phyloP scores from a whole-genome alignment of 2,888 invertebrate species.

The Branchipolynoe longqiensis region DNA sequence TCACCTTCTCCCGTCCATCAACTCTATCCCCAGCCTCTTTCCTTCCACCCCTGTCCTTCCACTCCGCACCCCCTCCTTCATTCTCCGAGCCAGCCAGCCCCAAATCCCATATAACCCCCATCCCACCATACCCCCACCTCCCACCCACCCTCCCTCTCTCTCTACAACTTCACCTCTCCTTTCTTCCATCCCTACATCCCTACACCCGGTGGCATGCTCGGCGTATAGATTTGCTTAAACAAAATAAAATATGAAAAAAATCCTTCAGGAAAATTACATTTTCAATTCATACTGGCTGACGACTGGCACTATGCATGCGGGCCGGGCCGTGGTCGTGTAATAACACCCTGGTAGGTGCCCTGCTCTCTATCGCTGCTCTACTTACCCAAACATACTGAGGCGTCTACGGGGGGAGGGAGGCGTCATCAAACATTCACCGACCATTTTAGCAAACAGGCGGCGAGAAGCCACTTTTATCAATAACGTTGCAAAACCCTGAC shows the following conservation, averaged over 20 bases:
- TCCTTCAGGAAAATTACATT: constrained; percentile 46
- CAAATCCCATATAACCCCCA: no score
- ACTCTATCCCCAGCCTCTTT: no score
- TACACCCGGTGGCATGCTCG: not conserved
- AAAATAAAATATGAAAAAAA: no score
- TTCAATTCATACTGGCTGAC: constrained; percentile 16
- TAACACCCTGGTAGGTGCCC: not conserved
- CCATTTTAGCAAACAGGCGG: no score
- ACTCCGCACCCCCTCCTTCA: not conserved
- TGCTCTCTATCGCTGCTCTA: constrained; percentile 21
- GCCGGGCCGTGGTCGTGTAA: not conserved
- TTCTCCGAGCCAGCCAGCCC: not conserved
- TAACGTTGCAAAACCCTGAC: no score
- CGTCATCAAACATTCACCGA: no score
- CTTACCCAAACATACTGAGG: not conserved
- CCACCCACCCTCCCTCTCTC: no score
- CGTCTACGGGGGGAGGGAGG: no score
- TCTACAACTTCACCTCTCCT: not conserved
- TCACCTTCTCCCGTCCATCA: no score
- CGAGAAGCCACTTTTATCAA: not conserved
- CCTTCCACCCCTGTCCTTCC: not conserved
- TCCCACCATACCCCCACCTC: no score
- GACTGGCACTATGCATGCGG: not conserved
- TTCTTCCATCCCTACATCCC: not conserved
- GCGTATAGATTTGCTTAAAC: constrained; percentile 39